These are phyloP conservation scores for Phortica variegata DNA, from an alignment of 1,140 invertebrate genomes.

Conservation along the genomic window DNA sequence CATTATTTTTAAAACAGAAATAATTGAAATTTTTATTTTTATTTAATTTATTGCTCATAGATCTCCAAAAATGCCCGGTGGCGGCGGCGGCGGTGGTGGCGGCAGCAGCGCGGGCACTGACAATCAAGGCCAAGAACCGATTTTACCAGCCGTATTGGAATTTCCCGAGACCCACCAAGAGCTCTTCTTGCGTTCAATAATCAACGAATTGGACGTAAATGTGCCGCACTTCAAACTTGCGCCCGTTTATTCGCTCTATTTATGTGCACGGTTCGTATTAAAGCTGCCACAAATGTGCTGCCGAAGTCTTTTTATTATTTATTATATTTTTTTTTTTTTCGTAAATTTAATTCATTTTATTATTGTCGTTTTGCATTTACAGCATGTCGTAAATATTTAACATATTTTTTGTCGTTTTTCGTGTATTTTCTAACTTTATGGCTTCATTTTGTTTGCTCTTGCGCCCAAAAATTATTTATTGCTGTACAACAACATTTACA, in stretches of 20 bases:
- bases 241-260: conserved; percentile 92
- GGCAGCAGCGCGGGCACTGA: conserved; percentile 33
- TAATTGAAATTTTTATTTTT: conserved; percentile 5
- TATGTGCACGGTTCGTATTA: conserved; percentile 71
- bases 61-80: conserved; percentile 44
- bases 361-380: no score
- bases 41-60: conserved; percentile 13
- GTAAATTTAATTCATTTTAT: no score
- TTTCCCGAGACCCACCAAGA: conserved; percentile 94
- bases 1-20: conserved; percentile 6
- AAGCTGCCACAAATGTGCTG: no score
- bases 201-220: conserved; percentile 83
- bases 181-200: conserved; percentile 82
- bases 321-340: no score
- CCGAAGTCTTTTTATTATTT: no score
- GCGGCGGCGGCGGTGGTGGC: conserved; percentile 25
- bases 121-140: conserved; percentile 74
- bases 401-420: no score
- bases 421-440: no score
- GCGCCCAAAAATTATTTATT: no score
- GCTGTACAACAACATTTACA: no score
- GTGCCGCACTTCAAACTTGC: conserved; percentile 84
- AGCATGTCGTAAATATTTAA: no score
- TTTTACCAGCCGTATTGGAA: conserved; percentile 90
- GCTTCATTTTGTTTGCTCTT: no score